Evolutionary conservation across 1,140 invertebrate genomes (phyloP), one percentile per base, ranked within the genome.

Genomic region (Physella acuta): DNA sequence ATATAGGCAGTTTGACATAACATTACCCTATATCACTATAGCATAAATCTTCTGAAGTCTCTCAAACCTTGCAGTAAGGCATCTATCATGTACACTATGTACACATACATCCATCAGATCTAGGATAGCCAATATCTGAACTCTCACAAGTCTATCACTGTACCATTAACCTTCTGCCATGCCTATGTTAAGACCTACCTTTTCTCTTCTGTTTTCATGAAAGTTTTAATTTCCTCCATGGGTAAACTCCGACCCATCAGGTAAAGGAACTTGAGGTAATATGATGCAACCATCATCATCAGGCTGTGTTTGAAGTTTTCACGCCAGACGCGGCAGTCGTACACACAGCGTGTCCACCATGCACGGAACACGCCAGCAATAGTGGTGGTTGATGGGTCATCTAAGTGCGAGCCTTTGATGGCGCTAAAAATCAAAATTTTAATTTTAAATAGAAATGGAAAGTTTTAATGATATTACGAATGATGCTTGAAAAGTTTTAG

Each of bases 221-320:
- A 70, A 56, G 33, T 17, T 36, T 58, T 26, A n/a, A 56, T 28
- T 52, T 70, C 60, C 36, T 63, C 68, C 51, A 64, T 39, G 26
- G 53, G 39, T 3, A 77, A 75, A 3, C 68, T 71, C 34, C 74
- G 52, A 3, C 79, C 79, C n/a, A 81, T 28, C 49, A 72, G 73
- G 2, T 73, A 33, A 14, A 79, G 68, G 0, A 81, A 31, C 20
- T 67, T 68, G 1, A 81, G 33, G 52, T 73, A 76, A 4, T 71
- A 34, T 5, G 69, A 30, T 0, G 72, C 68, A n/a, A 78, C 11
- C 60, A 71, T 73, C 11, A 75, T 71, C 14, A 66, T 65, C 60
- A 72, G 58, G 37, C 11, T 73, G 31, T 65, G 51, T 59, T 49
- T 68, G 30, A 58, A 17, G 26, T 61, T 66, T 28, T 74, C 73